Base-by-base conservation (phyloP, 64 coral and sea anemone species). In the Acropora yongei region DNA sequence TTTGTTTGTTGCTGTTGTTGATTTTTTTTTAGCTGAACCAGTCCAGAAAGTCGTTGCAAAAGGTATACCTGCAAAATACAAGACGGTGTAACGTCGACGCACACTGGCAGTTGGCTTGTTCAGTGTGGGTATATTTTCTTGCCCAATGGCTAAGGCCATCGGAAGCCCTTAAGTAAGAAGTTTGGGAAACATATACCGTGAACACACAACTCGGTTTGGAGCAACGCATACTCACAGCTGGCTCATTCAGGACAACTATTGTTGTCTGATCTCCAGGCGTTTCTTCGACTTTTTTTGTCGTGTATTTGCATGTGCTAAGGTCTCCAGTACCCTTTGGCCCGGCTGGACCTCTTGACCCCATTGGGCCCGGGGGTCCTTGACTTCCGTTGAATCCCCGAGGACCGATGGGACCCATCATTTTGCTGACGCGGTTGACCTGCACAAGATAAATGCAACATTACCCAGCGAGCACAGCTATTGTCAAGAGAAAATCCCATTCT, bases 361-460 rank as follows among this genome's bases (percentile, higher is more conserved):
- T 2, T 2, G 3, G 40, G 0, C 80, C 80, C 60, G 14, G 10
- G 60, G 57, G 40, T 83, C 80, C 80, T 17, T 66, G 57, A 67
- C 57, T 46, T 67, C 80, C 57, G 13, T 65, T 65, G 41, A 45
- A 46, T 44, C 80, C 80, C 3, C 4, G 39, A 45, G 80, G 80
- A 66, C 80, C 80, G 18, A 60, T 80, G 5, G 78, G 51, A 58
- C 50, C 78, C 5, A 58, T 14, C 58, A 83, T 66, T 30, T 83
- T 83, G 11, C 80, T 66, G 5, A 83, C 57, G 80, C 66, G 67
- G 2, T 83, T 83, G 11, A 83, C 41, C 80, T 83, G 13, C 20
- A 58, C 10, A 65, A 18, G 1, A 42, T 0, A 80, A 55, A 55
- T 55, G 2, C 51, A 10, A 55, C 51, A 55, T 55, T 16, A 17